Percentiles rank a stretch among this genome's conserved stretches.
These are phyloP conservation scores for Girardinus metallicus DNA, from an alignment of 2,797 vertebrate species.

Conservation along the genomic window DNA sequence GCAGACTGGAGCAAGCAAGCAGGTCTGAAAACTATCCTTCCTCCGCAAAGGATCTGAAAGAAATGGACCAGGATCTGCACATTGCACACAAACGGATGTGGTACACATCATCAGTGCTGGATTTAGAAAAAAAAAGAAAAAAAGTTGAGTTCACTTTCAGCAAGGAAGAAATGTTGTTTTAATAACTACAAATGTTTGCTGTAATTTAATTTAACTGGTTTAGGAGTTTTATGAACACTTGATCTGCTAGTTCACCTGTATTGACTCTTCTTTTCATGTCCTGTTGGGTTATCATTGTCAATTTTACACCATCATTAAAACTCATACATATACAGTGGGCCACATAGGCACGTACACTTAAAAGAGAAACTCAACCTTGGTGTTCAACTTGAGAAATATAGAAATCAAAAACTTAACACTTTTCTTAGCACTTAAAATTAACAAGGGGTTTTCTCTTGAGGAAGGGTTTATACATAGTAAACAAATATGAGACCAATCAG, in stretches of 20 bases:
- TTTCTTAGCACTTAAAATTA: conserved; percentile 68
- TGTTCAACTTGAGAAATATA: conserved; percentile 41
- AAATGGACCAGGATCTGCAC: conserved; percentile 41
- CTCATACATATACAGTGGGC: conserved; percentile 37
- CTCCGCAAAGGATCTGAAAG: conserved; percentile 26
- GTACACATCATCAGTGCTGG: conserved; percentile 25
- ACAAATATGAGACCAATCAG: conserved; percentile 62
- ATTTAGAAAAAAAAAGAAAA: conserved; percentile 36
- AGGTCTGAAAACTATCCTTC: conserved; percentile 38
- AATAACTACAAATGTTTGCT: conserved; percentile 75
- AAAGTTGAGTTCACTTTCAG: conserved; percentile 53
- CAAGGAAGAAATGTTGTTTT: conserved; percentile 79
- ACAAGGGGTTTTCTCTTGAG: conserved; percentile 51
- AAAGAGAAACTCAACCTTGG: conserved; percentile 43
- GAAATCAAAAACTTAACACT: conserved; percentile 41
- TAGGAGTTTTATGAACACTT: conserved; percentile 70
- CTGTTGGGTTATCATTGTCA: conserved; percentile 64
- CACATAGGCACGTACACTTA: conserved; percentile 23
- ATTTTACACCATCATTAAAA: conserved; percentile 63
- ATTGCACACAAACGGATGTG: conserved; percentile 27
- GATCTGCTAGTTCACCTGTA: conserved; percentile 78
- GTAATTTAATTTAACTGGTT: conserved; percentile 76
- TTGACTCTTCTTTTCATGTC: conserved; percentile 76
- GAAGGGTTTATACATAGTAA: conserved; percentile 72
- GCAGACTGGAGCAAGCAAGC: conserved; percentile 45